Evolutionary conservation across 2,113 vertebrate species (phyloP), one percentile per base, ranked within the genome.

Genomic region (Vimba vimba): DNA sequence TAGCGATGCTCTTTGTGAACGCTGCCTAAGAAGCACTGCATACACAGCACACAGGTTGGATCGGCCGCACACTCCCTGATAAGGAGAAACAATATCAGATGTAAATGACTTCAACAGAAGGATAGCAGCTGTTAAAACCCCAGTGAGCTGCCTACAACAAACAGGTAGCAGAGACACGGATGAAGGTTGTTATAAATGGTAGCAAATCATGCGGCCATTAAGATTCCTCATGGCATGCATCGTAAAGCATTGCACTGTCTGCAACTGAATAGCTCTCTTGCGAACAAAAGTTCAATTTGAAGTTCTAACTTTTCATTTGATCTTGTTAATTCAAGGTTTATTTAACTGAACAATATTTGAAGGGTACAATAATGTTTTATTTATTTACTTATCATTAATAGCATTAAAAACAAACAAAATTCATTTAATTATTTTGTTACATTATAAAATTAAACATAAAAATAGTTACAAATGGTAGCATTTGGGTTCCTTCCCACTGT

Each of bases 1-100:
- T 99, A 99, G 74, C 97, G 96, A 88, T 99, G 98, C 11, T 97
- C 96, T 95, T 96, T 97, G 89, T 99, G 98, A 89, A 97, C 93
- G 83, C 98, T 99, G 88, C 96, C 96, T 91, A 99, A 93, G 95
- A 99, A 99, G 93, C 98, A 99, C 93, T 98, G 96, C 98, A 99
- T 99, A 91, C 98, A 99, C 71, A 99, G 93, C 73, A 99, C 98
- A 92, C 98, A 99, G 30, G 98, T 99, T 19, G 98, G 97, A 89
- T 99, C 98, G 59, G 98, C 96, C 19, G 97, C 98, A 91, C 98
- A 99, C 90, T 99, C 97, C 93, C 98, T 96, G 60, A 59, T 66
- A 45, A 82, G 3, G 43, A 85, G 45, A 79, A 27, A 77, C 21
- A 30, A 75, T 6, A 57, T 68, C 23, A 27, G n/a, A 47, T 25